Evolutionary conservation across 2,113 vertebrate genomes (phyloP).

Genomic region (Gracilinanus agilis): DNA sequence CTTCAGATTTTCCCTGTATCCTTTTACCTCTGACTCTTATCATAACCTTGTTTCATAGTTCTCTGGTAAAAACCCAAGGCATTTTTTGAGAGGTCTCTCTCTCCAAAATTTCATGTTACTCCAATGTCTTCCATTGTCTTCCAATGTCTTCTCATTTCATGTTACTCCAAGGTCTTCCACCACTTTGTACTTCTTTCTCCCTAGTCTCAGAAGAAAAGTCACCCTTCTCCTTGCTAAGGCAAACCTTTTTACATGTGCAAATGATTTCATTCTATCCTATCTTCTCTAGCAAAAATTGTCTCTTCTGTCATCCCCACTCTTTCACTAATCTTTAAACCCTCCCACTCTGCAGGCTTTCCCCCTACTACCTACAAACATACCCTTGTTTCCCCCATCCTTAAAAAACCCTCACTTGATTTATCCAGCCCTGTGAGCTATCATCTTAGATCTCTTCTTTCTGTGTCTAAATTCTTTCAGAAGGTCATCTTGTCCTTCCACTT

Average conservation of each 20-base stretch:
- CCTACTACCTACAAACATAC: background rate
- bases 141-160: too few species aligned
- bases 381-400: background rate
- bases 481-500: background rate
- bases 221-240: background rate
- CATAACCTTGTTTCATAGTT: background rate
- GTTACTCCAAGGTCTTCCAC: background rate
- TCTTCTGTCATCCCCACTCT: too few species aligned
- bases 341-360: background rate
- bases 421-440: background rate
- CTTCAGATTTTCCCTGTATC: too few species aligned
- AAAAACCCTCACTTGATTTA: background rate
- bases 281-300: too few species aligned
- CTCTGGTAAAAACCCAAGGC: background rate
- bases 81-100: background rate
- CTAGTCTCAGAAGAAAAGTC: background rate
- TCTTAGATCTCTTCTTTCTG: background rate
- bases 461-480: background rate
- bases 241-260: background rate
- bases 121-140: background rate
- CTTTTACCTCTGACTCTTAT: background rate
- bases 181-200: background rate
- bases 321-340: background rate
- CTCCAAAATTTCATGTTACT: background rate
- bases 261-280: background rate